Evolutionary conservation across 2,888 invertebrate genomes (phyloP), one percentile per base, ranked within the genome.

Genomic region (Balanococcus diminutus): DNA sequence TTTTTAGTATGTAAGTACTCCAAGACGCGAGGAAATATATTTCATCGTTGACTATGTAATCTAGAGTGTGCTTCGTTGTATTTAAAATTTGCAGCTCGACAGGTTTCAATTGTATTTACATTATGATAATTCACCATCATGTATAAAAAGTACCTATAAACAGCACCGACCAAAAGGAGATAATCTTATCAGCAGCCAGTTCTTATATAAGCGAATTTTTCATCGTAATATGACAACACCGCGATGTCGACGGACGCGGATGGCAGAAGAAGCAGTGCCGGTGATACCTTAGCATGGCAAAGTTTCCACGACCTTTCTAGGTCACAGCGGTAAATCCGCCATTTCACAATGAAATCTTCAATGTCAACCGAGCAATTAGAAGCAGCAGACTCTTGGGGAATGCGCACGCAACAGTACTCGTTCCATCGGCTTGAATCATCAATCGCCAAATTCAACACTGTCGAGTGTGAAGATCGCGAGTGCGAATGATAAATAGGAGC

Each of bases 351-450:
- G 14, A 67, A 56, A 28, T 28, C 67, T 67, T 67, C 67, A 67
- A 67, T 67, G 67, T 67, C 67, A 67, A 67, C 67, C 67, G 67
- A 67, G 67, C 67, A 1, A 67, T 67, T 19, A 67, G 67, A 67
- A 11, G 67, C 28, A 28, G 28, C 67, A n/a, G 25, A 25, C 67
- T 22, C 8, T 22, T 22, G 19, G 56, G 22, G 22, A 56, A 56
- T 56, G 56, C 56, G 56, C 19, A 8, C 22, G 56, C 56, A 56
- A 5, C 11, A 19, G 56, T 9, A 8, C 8, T 6, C 0, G 2
- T 22, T 56, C 22, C 56, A 56, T 56, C 6, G 22, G 19, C 11
- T 8, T 19, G 19, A 5, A 46, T 46, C 46, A 46, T 46, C 46
- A 46, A 46, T 46, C 46, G 46, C n/a, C 46, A 14, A 56, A 22